Evolutionary conservation across 2,888 invertebrate genomes (phyloP), one percentile per base, ranked within the genome.

Genomic region (Coleophora deauratella): DNA sequence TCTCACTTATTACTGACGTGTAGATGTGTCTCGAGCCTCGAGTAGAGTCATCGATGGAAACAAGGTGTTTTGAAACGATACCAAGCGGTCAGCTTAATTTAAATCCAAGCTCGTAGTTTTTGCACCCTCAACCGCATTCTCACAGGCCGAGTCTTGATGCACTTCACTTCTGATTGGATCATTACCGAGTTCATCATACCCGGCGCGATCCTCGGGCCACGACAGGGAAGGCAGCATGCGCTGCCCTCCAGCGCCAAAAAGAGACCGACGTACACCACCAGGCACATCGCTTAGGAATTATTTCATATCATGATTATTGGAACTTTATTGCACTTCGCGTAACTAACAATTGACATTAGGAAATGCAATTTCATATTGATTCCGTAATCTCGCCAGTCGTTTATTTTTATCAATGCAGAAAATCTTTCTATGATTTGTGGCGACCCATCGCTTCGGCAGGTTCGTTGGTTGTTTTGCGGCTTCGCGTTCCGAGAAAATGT

Each of bases 261-360:
- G 61, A 59, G 69, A 66, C 51, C 45, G 54, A 59, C 46, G 44
- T 54, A 47, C 46, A 59, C 64, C 66, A 57, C 62, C 72, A 59
- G 59, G 64, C 72, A 71, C 77, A 84, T 81, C 80, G 73, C 66
- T 65, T 72, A 78, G 67, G 68, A 84, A 85, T 85, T 85, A 84
- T 81, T 80, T 66, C 79, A 79, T 81, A 85, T 82, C 82, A 81
- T 84, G 84, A 85, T 82, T 82, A 84, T 84, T 82, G 84, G 82
- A 82, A 82, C 82, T 82, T 84, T 85, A 85, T 85, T 85, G 85
- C 84, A 81, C 85, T 82, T 79, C 70, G 21, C 21, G 85, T 82
- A 85, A 84, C 82, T 82, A 84, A 85, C 85, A 85, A 85, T 85
- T 85, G 85, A 85, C 84, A 85, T 85, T 84, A 85, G 84, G 82